Percentiles rank a stretch among this genome's conserved stretches.
Conservation (phyloP, 2,113 vertebrate genomes). For the Bostrychus sinensis region DNA sequence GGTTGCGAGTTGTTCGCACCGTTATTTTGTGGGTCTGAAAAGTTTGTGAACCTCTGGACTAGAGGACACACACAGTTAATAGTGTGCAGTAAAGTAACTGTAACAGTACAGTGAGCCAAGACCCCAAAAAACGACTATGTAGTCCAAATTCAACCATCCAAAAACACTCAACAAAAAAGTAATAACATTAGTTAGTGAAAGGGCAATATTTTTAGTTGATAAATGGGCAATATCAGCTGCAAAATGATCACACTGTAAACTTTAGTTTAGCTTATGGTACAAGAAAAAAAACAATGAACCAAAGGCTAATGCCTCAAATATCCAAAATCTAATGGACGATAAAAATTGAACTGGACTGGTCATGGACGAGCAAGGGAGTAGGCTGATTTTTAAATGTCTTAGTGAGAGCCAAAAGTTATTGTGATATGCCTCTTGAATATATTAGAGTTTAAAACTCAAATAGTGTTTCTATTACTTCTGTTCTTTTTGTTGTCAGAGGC, state of each 20-base stretch:
- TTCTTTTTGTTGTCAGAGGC: neutral
- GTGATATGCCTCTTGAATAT: neutral
- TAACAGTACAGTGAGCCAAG: no score
- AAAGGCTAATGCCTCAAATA: constrained; percentile 9
- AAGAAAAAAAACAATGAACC: constrained; percentile 21
- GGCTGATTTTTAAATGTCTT: neutral
- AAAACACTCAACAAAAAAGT: no score
- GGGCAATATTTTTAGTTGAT: no score
- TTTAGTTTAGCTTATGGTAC: constrained; percentile 28
- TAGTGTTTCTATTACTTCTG: constrained; percentile 5
- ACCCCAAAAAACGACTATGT: no score
- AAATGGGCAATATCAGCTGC: constrained; percentile 15
- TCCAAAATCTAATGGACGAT: neutral
- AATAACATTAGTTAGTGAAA: no score
- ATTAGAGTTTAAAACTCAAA: neutral
- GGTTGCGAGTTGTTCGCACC: no score
- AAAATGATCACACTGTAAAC: constrained; percentile 53
- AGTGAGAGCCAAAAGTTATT: neutral
- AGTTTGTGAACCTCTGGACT: no score
- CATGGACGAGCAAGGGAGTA: constrained; percentile 10
- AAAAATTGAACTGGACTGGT: constrained; percentile 10
- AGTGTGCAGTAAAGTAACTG: no score
- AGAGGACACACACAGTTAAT: no score
- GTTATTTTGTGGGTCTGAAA: no score
- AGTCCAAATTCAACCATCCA: no score